Percentiles rank a stretch among this genome's conserved stretches.
Conservation (phyloP, 2,888 invertebrate genomes). For the Pseudoips prasinana region DNA sequence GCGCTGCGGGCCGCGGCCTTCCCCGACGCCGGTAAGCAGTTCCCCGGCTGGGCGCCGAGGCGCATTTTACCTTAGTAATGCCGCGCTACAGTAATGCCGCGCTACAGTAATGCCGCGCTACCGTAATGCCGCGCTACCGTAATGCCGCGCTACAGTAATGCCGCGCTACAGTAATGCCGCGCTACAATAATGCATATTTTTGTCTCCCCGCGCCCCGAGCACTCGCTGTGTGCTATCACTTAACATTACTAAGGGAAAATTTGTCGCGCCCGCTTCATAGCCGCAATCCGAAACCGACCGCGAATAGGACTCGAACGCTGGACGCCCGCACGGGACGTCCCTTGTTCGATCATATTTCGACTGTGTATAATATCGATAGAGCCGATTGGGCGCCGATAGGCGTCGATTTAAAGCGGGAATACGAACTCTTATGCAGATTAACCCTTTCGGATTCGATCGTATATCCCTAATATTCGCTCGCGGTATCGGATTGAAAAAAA, state of each 20-base stretch:
- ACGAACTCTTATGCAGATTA: too few relatives aligned
- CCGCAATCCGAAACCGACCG: constrained; percentile 50
- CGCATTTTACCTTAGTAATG: constrained; percentile 78
- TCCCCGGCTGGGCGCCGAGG: constrained; percentile 46
- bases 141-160: too few relatives aligned
- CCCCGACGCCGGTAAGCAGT: constrained; percentile 61
- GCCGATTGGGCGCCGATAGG: too few relatives aligned
- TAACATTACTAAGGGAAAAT: constrained; percentile 80
- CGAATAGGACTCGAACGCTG: constrained; percentile 19
- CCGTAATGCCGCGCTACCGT: constrained; percentile 22
- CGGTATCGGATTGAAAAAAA: constrained; percentile 49
- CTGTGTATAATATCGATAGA: too few relatives aligned
- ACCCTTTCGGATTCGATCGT: too few relatives aligned
- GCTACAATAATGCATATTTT: constrained; percentile 74
- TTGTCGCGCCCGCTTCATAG: constrained; percentile 59
- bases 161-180: constrained; percentile 21
- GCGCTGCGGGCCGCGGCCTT: constrained; percentile 43
- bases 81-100: constrained; percentile 39
- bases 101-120: too few relatives aligned
- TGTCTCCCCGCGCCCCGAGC: constrained; percentile 48
- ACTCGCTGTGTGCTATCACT: constrained; percentile 37
- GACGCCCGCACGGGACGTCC: too few relatives aligned
- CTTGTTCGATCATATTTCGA: too few relatives aligned
- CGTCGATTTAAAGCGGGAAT: too few relatives aligned
- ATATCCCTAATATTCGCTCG: constrained; percentile 25